A percentile compares a stretch with the other conserved stretches of the same genome.
Evolutionary conservation across 2,113 vertebrate genomes (phyloP).

Genomic region (Thymallus thymallus): DNA sequence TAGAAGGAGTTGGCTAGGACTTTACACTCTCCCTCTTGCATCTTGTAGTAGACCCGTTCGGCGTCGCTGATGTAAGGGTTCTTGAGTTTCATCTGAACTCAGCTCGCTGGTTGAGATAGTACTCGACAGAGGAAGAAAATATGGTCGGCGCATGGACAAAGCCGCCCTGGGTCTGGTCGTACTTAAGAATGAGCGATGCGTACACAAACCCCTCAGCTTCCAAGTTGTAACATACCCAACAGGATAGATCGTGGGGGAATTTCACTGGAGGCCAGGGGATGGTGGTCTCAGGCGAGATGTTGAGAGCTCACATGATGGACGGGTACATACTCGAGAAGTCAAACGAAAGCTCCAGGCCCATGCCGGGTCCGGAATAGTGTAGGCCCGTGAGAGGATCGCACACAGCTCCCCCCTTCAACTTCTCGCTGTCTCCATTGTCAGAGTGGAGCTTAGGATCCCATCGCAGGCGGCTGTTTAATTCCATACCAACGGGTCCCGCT

Average conservation of each 20-base stretch:
- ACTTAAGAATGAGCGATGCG: not conserved
- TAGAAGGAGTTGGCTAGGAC: conserved; percentile 5
- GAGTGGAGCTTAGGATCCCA: not conserved
- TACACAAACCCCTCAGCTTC: not conserved
- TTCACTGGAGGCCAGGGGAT: not conserved
- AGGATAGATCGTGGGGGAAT: not conserved
- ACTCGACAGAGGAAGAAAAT: not conserved
- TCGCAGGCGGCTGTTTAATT: too few relatives aligned
- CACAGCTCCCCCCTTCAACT: not conserved
- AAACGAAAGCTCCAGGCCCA: not conserved
- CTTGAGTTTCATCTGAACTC: not conserved
- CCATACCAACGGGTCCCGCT: too few relatives aligned
- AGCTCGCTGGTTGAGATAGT: conserved; percentile 9
- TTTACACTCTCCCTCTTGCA: not conserved
- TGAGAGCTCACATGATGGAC: conserved; percentile 5
- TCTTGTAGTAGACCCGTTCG: not conserved
- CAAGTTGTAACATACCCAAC: conserved; percentile 3
- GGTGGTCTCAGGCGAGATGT: not conserved
- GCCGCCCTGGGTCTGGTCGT: not conserved
- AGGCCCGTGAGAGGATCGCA: not conserved
- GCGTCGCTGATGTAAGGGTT: not conserved
- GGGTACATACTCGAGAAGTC: conserved; percentile 2
- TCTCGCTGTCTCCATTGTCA: not conserved
- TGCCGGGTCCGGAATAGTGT: not conserved
- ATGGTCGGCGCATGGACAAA: not conserved